Conservation (phyloP, 1,140 invertebrate species). For the Cydia strobilella region DNA sequence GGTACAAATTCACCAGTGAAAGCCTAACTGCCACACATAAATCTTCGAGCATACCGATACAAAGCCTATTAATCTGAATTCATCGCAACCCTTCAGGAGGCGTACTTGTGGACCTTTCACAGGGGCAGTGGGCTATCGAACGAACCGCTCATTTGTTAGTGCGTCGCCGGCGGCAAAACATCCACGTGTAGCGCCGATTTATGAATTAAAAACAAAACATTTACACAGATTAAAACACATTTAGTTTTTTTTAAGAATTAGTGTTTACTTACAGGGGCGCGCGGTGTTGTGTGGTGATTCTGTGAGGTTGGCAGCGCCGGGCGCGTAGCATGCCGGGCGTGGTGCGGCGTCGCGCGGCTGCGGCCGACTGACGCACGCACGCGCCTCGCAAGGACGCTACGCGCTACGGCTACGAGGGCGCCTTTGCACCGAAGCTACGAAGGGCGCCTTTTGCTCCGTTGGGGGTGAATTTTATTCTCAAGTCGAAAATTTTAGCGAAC, state of each 20-base stretch:
- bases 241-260: background rate
- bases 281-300: conserved; percentile 55
- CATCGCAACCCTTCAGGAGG: conserved; percentile 69
- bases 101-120: conserved; percentile 68
- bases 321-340: conserved; percentile 59
- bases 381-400: conserved; percentile 44
- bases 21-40: conserved; percentile 37
- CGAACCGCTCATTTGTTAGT: conserved; percentile 73
- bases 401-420: conserved; percentile 40
- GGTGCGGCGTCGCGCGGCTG: conserved; percentile 58
- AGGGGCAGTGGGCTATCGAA: conserved; percentile 80
- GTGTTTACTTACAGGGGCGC: conserved; percentile 73
- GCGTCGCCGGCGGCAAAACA: conserved; percentile 60
- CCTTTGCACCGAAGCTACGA: conserved; percentile 57
- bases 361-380: conserved; percentile 70
- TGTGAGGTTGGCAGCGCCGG: conserved; percentile 39
- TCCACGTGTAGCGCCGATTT: conserved; percentile 60
- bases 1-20: conserved; percentile 27
- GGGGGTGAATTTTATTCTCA: background rate
- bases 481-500: background rate
- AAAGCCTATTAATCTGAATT: conserved; percentile 60
- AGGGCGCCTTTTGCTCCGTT: conserved; percentile 49
- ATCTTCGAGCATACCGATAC: conserved; percentile 46
- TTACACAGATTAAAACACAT: background rate
- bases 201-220: conserved; percentile 52